phyloP scores from a whole-genome alignment of 2,888 invertebrate genomes.

The Trissolcus japonicus region DNA sequence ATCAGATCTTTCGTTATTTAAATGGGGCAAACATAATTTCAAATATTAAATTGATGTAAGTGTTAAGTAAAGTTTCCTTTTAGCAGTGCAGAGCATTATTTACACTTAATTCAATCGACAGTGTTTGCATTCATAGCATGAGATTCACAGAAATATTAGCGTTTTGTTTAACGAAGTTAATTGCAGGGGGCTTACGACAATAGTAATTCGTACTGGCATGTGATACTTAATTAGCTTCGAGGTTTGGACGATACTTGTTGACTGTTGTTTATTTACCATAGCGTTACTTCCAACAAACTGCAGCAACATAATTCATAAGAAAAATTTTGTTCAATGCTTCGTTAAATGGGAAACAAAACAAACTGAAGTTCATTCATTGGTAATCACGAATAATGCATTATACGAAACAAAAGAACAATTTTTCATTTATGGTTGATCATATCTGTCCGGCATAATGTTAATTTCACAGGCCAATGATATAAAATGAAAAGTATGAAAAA shows the following conservation, averaged over 20 bases:
- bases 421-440: too few species aligned
- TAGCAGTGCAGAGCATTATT: background rate
- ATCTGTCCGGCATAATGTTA: too few species aligned
- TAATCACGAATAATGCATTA: too few species aligned
- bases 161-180: slow-evolving; percentile 11
- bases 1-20: too few species aligned
- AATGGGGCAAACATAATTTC: background rate
- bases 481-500: too few species aligned
- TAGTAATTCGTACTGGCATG: slow-evolving; percentile 12
- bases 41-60: background rate
- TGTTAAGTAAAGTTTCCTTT: background rate
- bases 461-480: too few species aligned
- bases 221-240: slow-evolving; percentile 29
- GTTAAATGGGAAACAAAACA: too few species aligned
- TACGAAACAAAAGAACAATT: too few species aligned
- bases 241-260: slow-evolving; percentile 20
- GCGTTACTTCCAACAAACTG: slow-evolving; percentile 6
- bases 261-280: slow-evolving; percentile 27
- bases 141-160: slow-evolving; percentile 8
- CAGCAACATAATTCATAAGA: too few species aligned
- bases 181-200: slow-evolving; percentile 2
- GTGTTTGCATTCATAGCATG: slow-evolving; percentile 8
- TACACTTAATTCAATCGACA: slow-evolving; percentile 2
- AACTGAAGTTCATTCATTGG: too few species aligned
- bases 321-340: too few species aligned